phyloP scores from a whole-genome alignment of 23 tunicate genomes.

The Trididemnum clinides region DNA sequence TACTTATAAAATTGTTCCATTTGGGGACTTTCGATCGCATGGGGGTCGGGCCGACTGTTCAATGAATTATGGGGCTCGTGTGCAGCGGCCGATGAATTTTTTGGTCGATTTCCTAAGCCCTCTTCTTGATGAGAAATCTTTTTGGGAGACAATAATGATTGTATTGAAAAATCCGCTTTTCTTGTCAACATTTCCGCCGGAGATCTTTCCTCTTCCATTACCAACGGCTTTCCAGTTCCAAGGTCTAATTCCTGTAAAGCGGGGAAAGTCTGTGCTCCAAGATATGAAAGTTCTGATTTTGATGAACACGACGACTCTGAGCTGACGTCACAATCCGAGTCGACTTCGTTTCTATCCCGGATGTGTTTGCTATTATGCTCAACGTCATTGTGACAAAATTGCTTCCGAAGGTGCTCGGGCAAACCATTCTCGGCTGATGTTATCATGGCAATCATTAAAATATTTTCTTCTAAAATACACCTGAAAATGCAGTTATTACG shows the following conservation, averaged over 20 bases:
- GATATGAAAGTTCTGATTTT: not conserved
- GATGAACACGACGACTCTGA: not conserved
- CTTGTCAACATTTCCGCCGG: no score
- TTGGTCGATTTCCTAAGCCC: not conserved
- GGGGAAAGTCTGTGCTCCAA: no score
- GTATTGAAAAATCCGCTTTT: conserved; percentile 50
- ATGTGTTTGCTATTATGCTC: not conserved
- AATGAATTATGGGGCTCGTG: not conserved
- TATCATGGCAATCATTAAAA: conserved; percentile 11
- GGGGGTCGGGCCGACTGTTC: no score
- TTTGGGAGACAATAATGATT: conserved; percentile 12
- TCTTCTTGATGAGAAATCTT: not conserved
- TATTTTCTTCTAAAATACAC: no score
- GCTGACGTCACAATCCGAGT: conserved; percentile 36
- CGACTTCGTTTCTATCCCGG: not conserved
- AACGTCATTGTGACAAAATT: conserved; percentile 25
- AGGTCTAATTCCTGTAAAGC: not conserved
- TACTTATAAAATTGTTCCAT: not conserved
- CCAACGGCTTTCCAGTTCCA: not conserved
- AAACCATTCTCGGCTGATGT: conserved; percentile 29
- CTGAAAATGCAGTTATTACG: no score
- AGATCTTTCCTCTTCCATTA: not conserved
- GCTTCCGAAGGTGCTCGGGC: conserved; percentile 18
- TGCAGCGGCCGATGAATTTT: not conserved
- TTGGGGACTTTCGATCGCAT: not conserved